These are phyloP conservation scores for Phalera bucephala DNA, from an alignment of 2,888 invertebrate species.

Conservation along the genomic window DNA sequence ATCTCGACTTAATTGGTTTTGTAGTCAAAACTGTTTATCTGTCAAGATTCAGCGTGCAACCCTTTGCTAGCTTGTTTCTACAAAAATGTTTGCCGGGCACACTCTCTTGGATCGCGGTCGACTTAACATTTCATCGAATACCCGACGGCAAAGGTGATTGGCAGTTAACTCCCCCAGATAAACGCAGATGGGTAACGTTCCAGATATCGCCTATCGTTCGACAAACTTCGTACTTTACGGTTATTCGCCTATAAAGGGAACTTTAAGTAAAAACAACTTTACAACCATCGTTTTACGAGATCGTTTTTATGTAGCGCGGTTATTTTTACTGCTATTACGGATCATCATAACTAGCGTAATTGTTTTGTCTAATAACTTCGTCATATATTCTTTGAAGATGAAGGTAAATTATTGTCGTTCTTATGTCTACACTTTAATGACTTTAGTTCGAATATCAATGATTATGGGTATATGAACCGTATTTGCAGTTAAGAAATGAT, in stretches of 20 bases:
- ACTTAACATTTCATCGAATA: constrained; percentile 16
- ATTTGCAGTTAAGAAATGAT: too few relatives aligned
- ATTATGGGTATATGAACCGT: too few relatives aligned
- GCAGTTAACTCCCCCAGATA: constrained; percentile 54
- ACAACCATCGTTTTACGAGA: constrained; percentile 66
- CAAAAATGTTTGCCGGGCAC: background rate
- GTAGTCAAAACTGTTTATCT: too few relatives aligned
- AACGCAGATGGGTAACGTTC: constrained; percentile 54
- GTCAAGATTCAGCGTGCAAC: too few relatives aligned
- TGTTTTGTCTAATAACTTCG: constrained; percentile 42
- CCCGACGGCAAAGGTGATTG: constrained; percentile 37
- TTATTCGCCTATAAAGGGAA: constrained; percentile 73
- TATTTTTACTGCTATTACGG: constrained; percentile 52
- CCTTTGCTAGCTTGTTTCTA: constrained; percentile 7
- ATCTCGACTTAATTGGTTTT: too few relatives aligned
- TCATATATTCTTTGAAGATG: too few relatives aligned
- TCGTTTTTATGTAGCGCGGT: constrained; percentile 57
- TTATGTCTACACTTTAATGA: too few relatives aligned
- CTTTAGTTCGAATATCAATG: too few relatives aligned
- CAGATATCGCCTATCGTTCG: constrained; percentile 65
- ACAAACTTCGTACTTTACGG: constrained; percentile 71
- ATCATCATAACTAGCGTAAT: constrained; percentile 48
- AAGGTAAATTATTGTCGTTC: too few relatives aligned
- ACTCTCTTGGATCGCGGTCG: constrained; percentile 1
- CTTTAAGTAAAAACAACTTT: constrained; percentile 78